phyloP scores from a whole-genome alignment of 1,140 invertebrate species.

The Ceratina japonica region DNA sequence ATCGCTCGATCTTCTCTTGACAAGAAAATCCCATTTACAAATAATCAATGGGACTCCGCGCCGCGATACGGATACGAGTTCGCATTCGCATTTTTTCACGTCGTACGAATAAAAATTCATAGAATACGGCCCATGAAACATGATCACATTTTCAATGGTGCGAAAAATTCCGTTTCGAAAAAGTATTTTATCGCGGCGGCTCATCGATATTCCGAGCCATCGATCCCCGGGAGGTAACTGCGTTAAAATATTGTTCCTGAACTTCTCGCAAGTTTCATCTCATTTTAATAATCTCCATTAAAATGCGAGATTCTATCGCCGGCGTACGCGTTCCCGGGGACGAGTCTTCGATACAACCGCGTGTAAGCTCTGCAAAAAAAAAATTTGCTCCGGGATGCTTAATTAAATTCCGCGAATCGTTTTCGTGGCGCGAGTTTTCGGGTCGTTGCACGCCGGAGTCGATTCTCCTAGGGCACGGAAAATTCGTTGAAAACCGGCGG shows the following conservation, averaged over 20 bases:
- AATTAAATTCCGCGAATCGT: slow-evolving; percentile 66
- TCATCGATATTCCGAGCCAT: neutral
- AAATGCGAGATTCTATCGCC: neutral
- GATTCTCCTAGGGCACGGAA: slow-evolving; percentile 18
- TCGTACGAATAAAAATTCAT: too few species aligned
- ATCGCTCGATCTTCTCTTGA: too few species aligned
- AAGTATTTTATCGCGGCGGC: neutral
- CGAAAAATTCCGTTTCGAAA: neutral
- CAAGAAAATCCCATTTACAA: too few species aligned
- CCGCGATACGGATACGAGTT: too few species aligned
- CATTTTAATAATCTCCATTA: neutral
- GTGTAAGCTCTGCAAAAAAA: slow-evolving; percentile 31
- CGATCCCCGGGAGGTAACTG: neutral
- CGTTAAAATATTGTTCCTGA: neutral
- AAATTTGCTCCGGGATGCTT: slow-evolving; percentile 27
- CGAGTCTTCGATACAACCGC: too few species aligned
- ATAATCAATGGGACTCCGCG: too few species aligned
- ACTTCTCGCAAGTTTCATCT: neutral
- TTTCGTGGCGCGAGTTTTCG: slow-evolving; percentile 49
- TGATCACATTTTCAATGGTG: too few species aligned
- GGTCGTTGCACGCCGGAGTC: slow-evolving; percentile 48
- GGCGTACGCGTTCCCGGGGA: too few species aligned
- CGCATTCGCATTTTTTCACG: too few species aligned
- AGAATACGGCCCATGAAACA: too few species aligned
- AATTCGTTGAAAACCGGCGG: slow-evolving; percentile 12